Evolutionary conservation across 2,113 vertebrate genomes (phyloP), one percentile per base, ranked within the genome.

Genomic region (Scomber scombrus): DNA sequence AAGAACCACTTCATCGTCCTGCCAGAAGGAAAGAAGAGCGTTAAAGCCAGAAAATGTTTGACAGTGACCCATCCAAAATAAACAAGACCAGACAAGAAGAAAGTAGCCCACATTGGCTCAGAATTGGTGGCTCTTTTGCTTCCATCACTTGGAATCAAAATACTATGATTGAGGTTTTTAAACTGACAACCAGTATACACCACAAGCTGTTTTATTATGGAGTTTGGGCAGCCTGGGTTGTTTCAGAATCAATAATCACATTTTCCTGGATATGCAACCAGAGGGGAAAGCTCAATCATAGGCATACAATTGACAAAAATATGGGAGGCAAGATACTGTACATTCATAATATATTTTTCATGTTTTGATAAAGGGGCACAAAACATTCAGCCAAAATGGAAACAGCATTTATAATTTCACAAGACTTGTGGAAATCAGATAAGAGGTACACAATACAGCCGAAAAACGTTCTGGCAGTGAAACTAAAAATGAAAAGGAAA

Each of bases 1-100:
- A 80, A 99, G 97, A 70, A 99, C 98, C 92, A 99, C 98, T 94
- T 98, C 97, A 73, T 99, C 98, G 82, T 99, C 98, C 98, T 99
- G 95, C 81, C 79, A 82, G 64, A 80, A 50, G 34, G 50, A 80
- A 88, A 81, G 12, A 71, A 10, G 26, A 68, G 74, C 5, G 18
- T 74, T 82, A 80, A 61, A 55, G 68, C 34, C 50, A 62, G 23
- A 63, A 47, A 15, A 18, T 49, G 16, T 70, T 21, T 13, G 34
- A 75, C 43, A 67, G 56, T 43, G 64, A 74, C 78, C 71, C 9
- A 18, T 50, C 40, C 52, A 31, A 80, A 31, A 63, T 51, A 31
- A 75, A 83, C 70, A 55, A 71, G 47, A 34, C 9, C 3, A 11
- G 43, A 63, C 45, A 75, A 51, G 16, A n/a, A 23, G 13, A 16